These are phyloP conservation scores for Chloebia gouldiae DNA, from an alignment of 2,113 vertebrate genomes.

Conservation along the genomic window DNA sequence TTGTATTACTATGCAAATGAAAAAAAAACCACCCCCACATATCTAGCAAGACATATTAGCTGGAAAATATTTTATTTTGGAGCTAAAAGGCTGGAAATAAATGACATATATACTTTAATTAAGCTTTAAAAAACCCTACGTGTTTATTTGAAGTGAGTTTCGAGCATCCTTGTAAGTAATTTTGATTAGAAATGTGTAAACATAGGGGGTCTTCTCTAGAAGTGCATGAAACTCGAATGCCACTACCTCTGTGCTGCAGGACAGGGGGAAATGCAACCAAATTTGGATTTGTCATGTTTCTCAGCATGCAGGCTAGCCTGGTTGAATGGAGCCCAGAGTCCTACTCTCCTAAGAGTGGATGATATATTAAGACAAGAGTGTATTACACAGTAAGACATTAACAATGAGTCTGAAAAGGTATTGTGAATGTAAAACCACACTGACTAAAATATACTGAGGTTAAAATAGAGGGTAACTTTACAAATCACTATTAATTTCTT, in stretches of 20 bases:
- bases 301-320: not conserved
- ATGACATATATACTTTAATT: not conserved
- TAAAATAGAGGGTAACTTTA: conserved; percentile 81
- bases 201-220: not conserved
- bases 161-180: not conserved
- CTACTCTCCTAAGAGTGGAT: not conserved
- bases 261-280: not conserved
- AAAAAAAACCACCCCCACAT: not conserved
- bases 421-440: conserved; percentile 61
- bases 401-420: conserved; percentile 69
- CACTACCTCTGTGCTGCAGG: not conserved
- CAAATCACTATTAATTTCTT: conserved; percentile 86
- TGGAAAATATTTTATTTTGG: not conserved
- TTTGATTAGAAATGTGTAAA: not conserved
- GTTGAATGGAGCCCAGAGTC: not conserved
- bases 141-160: not conserved
- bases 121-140: not conserved
- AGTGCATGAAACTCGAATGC: not conserved
- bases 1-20: not conserved
- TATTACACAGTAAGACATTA: conserved; percentile 57
- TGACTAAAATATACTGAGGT: conserved; percentile 78
- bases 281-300: not conserved
- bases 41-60: not conserved
- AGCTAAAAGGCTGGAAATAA: not conserved
- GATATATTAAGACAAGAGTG: conserved; percentile 67